Evolutionary conservation across 30 jellyfish, hydroid and myxozoan species (phyloP).

Genomic region (Pelagia noctiluca): DNA sequence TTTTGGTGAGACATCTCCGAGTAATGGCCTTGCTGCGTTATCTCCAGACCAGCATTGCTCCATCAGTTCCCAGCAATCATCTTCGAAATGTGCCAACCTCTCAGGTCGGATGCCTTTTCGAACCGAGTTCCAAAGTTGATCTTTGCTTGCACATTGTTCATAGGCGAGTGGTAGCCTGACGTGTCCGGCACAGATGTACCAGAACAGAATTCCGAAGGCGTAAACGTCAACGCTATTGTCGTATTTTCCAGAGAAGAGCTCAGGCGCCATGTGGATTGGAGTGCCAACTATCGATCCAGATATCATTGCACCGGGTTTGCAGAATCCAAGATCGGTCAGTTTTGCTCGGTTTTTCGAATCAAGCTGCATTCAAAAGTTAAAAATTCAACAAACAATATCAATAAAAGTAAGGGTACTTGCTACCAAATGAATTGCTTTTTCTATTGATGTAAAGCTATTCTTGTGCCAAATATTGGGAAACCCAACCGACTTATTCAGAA

Average conservation of each 20-base stretch:
- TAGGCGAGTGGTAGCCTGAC: slow-evolving; percentile 97
- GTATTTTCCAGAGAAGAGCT: slow-evolving; percentile 94
- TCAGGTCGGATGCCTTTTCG: slow-evolving; percentile 99
- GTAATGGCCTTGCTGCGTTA: slow-evolving; percentile 85
- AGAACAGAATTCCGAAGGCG: slow-evolving; percentile 96
- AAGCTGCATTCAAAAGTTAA: slow-evolving; percentile 72
- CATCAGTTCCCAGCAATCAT: slow-evolving; percentile 98
- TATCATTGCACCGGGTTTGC: slow-evolving; percentile 99
- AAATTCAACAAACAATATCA: too few species aligned
- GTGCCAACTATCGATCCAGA: slow-evolving; percentile 99
- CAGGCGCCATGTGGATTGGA: slow-evolving; percentile 99
- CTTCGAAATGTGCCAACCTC: slow-evolving; percentile 96
- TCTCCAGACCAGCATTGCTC: slow-evolving; percentile 99
- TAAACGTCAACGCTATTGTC: slow-evolving; percentile 98
- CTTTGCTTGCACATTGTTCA: slow-evolving; percentile 98
- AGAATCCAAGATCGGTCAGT: slow-evolving; percentile 95
- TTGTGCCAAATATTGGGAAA: too few species aligned
- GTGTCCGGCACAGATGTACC: slow-evolving; percentile 99
- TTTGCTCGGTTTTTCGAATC: slow-evolving; percentile 97
- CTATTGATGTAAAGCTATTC: too few species aligned
- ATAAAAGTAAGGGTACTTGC: too few species aligned
- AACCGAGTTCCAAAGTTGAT: slow-evolving; percentile 99
- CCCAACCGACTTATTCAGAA: too few species aligned
- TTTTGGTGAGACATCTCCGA: slow-evolving; percentile 92
- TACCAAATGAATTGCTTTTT: too few species aligned